Evolutionary conservation across 2,113 vertebrate genomes (phyloP).

Genomic region (Galemys pyrenaicus): DNA sequence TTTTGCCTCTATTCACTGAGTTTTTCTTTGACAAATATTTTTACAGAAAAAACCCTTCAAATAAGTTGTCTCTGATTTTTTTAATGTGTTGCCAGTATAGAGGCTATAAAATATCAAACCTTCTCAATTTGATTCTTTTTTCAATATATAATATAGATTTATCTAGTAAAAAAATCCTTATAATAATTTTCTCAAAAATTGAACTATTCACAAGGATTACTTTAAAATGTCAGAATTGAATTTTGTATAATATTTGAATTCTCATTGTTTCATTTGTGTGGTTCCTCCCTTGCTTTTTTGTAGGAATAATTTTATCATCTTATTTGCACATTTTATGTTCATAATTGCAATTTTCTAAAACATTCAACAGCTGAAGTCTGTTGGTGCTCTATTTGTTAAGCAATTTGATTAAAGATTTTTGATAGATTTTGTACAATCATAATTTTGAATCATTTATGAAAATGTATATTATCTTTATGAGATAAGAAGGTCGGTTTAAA

Average conservation of each 20-base stretch:
- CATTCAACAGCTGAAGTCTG: background rate
- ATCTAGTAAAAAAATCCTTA: background rate
- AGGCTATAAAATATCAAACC: background rate
- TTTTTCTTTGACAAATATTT: constrained; percentile 44
- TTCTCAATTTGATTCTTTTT: background rate
- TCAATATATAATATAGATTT: background rate
- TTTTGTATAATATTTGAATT: background rate
- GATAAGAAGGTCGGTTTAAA: background rate
- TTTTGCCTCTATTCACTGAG: background rate
- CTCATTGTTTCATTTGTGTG: background rate
- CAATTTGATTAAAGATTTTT: constrained; percentile 44
- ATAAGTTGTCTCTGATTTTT: background rate
- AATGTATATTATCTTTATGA: background rate
- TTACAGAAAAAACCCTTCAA: background rate
- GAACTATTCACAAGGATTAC: background rate
- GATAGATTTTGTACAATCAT: constrained; percentile 29
- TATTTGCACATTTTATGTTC: background rate
- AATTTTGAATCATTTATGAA: constrained; percentile 40
- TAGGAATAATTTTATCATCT: background rate
- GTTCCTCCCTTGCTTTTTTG: background rate
- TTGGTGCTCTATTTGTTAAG: background rate
- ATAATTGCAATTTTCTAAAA: constrained; percentile 21
- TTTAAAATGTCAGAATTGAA: constrained; percentile 9
- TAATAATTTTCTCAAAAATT: background rate
- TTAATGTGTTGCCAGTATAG: background rate